Evolutionary conservation across 2,113 vertebrate species (phyloP).

Genomic region (Notechis scutatus): DNA sequence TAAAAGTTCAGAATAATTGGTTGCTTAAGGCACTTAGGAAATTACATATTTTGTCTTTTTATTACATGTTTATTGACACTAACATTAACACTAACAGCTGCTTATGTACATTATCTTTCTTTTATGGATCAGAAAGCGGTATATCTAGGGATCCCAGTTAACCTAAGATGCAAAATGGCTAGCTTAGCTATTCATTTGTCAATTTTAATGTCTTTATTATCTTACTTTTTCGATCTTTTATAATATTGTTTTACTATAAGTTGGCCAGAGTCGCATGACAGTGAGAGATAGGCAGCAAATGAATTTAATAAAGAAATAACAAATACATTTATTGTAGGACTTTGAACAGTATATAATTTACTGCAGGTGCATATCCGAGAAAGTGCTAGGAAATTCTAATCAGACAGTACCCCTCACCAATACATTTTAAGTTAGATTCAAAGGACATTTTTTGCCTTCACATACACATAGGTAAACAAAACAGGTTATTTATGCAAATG

Average conservation of each 20-base stretch:
- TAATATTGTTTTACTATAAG: neutral
- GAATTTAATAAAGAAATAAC: neutral
- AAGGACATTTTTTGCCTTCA: neutral
- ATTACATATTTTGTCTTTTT: neutral
- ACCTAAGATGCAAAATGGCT: neutral
- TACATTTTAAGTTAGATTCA: neutral
- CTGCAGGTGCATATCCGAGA: neutral
- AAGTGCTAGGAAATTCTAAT: neutral
- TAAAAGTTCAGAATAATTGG: neutral
- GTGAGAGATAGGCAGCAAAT: neutral
- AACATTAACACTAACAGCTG: neutral
- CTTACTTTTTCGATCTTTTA: neutral
- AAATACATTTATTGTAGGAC: neutral
- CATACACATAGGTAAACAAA: neutral
- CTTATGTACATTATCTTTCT: neutral
- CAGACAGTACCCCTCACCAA: neutral
- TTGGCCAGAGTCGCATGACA: neutral
- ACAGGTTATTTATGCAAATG: neutral
- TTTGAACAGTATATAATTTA: neutral
- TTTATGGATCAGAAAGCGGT: neutral
- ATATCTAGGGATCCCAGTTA: neutral
- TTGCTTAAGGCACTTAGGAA: neutral
- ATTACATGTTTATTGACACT: neutral
- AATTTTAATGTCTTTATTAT: neutral
- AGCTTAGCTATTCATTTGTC: neutral